A percentile compares a stretch with the other conserved stretches of the same genome.
phyloP scores from a whole-genome alignment of 2,797 vertebrate species.

The Coreius guichenoti region DNA sequence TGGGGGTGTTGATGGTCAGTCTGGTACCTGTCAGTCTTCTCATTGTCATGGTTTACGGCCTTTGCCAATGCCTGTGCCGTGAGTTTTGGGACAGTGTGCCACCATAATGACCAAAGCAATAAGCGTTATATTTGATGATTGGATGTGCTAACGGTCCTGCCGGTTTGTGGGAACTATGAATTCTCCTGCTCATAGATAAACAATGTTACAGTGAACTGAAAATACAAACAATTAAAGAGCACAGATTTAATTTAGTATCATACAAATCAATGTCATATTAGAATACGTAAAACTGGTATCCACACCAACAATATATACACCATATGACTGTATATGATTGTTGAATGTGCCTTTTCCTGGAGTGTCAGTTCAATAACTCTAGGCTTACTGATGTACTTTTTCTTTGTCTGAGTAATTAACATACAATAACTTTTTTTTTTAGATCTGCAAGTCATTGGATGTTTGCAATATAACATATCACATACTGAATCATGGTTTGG shows the following conservation, averaged over 20 bases:
- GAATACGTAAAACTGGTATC: slow-evolving; percentile 8
- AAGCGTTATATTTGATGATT: background rate
- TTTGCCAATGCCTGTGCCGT: slow-evolving; percentile 93
- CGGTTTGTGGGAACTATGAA: slow-evolving; percentile 25
- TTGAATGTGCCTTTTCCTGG: slow-evolving; percentile 17
- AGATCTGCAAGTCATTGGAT: background rate
- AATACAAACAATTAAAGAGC: slow-evolving; percentile 7
- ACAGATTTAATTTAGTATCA: background rate
- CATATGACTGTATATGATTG: slow-evolving; percentile 6
- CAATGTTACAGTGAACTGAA: background rate
- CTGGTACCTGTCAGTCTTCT: slow-evolving; percentile 93
- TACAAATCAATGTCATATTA: slow-evolving; percentile 2
- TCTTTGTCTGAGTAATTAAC: slow-evolving; percentile 3
- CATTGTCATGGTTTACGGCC: slow-evolving; percentile 91
- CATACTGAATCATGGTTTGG: background rate
- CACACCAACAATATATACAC: slow-evolving; percentile 26
- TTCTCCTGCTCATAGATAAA: background rate
- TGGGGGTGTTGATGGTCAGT: slow-evolving; percentile 92
- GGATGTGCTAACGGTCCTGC: background rate
- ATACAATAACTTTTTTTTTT: background rate
- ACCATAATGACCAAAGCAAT: slow-evolving; percentile 69
- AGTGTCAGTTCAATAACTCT: background rate
- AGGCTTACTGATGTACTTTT: background rate
- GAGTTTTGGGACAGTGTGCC: slow-evolving; percentile 91
- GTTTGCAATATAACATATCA: background rate